These are phyloP conservation scores for Crypturellus undulatus DNA, from an alignment of 2,113 vertebrate genomes.

Conservation along the genomic window DNA sequence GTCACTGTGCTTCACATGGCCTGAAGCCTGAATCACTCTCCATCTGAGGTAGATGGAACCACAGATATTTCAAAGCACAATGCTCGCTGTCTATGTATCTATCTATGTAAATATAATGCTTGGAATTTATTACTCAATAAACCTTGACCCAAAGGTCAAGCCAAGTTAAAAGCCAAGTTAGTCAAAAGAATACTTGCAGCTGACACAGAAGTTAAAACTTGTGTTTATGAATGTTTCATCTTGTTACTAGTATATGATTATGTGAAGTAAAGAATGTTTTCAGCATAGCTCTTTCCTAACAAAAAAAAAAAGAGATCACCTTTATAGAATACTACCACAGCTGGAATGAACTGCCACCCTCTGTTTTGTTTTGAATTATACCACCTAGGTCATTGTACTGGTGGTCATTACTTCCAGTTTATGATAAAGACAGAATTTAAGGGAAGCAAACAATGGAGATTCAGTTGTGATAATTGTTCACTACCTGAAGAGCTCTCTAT, in stretches of 20 bases:
- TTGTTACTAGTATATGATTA: neutral
- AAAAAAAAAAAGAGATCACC: neutral
- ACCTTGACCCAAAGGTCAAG: slow-evolving; percentile 28
- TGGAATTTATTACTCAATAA: slow-evolving; percentile 60
- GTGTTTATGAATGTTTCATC: neutral
- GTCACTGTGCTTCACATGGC: neutral
- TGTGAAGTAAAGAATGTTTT: neutral
- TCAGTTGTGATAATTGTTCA: neutral
- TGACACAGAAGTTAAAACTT: neutral
- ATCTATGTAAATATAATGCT: neutral
- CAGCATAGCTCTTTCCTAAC: neutral
- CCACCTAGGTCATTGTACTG: neutral
- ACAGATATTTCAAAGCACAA: neutral
- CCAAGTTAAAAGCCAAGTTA: neutral
- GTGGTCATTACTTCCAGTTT: neutral
- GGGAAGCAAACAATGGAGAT: neutral
- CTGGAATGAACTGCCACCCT: neutral
- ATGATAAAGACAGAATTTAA: neutral
- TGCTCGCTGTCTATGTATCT: neutral
- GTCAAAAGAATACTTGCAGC: neutral
- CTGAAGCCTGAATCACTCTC: neutral
- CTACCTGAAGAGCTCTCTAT: neutral
- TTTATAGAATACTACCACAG: neutral
- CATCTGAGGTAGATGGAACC: neutral
- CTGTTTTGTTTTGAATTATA: neutral